Conservation (phyloP, 2,888 invertebrate species). For the Cylloceria caligata region DNA sequence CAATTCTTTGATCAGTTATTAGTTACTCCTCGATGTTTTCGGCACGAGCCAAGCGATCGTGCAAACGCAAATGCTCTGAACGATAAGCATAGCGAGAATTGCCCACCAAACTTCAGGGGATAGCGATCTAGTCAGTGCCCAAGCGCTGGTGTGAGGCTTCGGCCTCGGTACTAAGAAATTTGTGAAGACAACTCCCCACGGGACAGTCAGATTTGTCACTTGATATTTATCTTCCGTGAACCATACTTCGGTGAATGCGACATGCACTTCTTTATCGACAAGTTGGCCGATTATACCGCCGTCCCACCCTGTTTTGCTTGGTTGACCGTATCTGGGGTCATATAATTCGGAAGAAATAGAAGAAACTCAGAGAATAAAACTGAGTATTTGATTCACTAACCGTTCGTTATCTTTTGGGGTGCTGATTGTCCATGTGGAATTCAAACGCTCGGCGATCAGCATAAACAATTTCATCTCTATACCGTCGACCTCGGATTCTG, state of each 20-base stretch:
- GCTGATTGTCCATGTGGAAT: conserved; percentile 78
- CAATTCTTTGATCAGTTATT: no score
- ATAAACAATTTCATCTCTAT: conserved; percentile 77
- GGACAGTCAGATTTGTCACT: conserved; percentile 73
- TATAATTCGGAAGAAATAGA: not conserved
- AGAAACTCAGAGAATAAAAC: not conserved
- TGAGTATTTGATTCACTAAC: conserved; percentile 63
- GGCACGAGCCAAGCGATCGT: conserved; percentile 73
- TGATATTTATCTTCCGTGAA: conserved; percentile 71
- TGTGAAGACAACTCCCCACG: conserved; percentile 76
- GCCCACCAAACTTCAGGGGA: conserved; percentile 74
- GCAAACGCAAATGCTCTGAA: conserved; percentile 71
- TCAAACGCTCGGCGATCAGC: conserved; percentile 77
- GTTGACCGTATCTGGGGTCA: conserved; percentile 75
- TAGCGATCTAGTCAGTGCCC: conserved; percentile 79
- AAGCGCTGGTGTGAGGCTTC: conserved; percentile 75
- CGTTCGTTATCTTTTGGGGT: conserved; percentile 71
- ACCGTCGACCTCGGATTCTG: conserved; percentile 77
- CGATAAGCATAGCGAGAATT: conserved; percentile 67
- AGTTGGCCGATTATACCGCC: conserved; percentile 78
- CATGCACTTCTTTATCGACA: conserved; percentile 74
- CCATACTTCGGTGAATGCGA: conserved; percentile 80
- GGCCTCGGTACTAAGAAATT: conserved; percentile 80
- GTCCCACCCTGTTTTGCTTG: conserved; percentile 73
- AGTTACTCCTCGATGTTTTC: no score